A percentile compares a stretch with the other conserved stretches of the same genome.
phyloP scores from a whole-genome alignment of 2,113 vertebrate species.

The Thunnus maccoyii region DNA sequence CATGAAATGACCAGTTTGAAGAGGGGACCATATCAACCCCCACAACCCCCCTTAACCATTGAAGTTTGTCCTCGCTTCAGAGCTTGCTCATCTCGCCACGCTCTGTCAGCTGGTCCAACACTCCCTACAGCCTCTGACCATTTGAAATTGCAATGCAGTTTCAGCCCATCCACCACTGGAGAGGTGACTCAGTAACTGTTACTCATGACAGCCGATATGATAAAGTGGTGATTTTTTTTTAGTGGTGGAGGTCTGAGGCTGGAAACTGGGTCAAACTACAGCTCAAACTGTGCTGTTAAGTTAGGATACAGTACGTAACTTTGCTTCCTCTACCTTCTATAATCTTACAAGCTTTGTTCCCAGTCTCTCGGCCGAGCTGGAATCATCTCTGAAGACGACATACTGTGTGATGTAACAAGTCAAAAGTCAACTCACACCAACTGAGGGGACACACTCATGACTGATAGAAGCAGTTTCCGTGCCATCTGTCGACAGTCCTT shows the following conservation, averaged over 20 bases:
- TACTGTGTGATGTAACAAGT: conserved; percentile 54
- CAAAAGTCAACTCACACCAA: conserved; percentile 47
- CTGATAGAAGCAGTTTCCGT: conserved; percentile 42
- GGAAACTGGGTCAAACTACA: conserved; percentile 7
- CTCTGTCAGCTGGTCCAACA: conserved; percentile 49
- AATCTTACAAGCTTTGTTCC: not conserved
- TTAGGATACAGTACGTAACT: not conserved
- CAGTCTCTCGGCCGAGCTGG: not conserved
- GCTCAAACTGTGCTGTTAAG: conserved; percentile 9
- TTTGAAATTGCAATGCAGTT: conserved; percentile 51
- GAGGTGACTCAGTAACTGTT: conserved; percentile 51
- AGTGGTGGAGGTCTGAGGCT: conserved; percentile 17
- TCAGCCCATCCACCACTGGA: conserved; percentile 23
- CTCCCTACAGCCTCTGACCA: conserved; percentile 36
- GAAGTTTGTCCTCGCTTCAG: conserved; percentile 37
- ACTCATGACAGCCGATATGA: conserved; percentile 29
- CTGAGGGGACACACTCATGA: conserved; percentile 41
- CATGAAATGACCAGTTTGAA: conserved; percentile 50
- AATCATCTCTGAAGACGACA: conserved; percentile 15
- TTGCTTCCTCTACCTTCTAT: conserved; percentile 14
- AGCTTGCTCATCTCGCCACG: conserved; percentile 22
- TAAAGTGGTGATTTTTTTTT: conserved; percentile 38
- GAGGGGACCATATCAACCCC: not conserved
- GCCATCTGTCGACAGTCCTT: conserved; percentile 55
- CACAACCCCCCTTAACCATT: not conserved